A percentile compares a stretch with the other conserved stretches of the same genome.
Conservation (phyloP, 2,888 invertebrate genomes). For the Agriopis aurantiaria region DNA sequence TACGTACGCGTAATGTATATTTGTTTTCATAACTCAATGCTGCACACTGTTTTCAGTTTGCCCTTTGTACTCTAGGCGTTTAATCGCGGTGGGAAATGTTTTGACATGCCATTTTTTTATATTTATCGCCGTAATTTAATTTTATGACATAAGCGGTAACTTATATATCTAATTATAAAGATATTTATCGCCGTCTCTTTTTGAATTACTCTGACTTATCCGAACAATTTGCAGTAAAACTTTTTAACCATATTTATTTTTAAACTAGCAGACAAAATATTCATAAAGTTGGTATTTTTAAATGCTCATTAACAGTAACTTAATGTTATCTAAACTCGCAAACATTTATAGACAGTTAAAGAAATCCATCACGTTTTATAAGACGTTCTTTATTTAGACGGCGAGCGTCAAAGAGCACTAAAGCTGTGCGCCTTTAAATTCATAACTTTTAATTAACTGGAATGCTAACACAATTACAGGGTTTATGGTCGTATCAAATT, state of each 20-base stretch:
- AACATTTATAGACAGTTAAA: conserved; percentile 64
- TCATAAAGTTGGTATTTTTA: conserved; percentile 57
- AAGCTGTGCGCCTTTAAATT: conserved; percentile 81
- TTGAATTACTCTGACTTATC: conserved; percentile 18
- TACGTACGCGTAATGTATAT: conserved; percentile 80
- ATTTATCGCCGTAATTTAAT: conserved; percentile 66
- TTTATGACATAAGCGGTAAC: conserved; percentile 65
- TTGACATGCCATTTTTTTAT: conserved; percentile 66
- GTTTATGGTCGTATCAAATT: conserved; percentile 85
- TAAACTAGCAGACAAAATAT: conserved; percentile 58
- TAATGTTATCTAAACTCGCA: conserved; percentile 65
- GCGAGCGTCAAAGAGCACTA: conserved; percentile 72
- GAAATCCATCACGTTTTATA: conserved; percentile 72
- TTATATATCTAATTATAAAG: conserved; percentile 38
- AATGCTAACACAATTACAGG: conserved; percentile 84
- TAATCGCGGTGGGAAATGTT: conserved; percentile 83
- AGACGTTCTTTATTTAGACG: conserved; percentile 64
- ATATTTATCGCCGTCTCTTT: conserved; percentile 19
- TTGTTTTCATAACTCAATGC: conserved; percentile 82
- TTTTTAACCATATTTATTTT: conserved; percentile 57
- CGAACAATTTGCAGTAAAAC: conserved; percentile 36
- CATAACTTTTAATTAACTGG: conserved; percentile 86
- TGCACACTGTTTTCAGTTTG: conserved; percentile 71
- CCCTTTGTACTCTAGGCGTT: conserved; percentile 68
- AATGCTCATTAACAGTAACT: conserved; percentile 66